Percentiles rank a stretch among this genome's conserved stretches.
Conservation (phyloP, 2,888 invertebrate genomes). For the Leucophenga maculata region DNA sequence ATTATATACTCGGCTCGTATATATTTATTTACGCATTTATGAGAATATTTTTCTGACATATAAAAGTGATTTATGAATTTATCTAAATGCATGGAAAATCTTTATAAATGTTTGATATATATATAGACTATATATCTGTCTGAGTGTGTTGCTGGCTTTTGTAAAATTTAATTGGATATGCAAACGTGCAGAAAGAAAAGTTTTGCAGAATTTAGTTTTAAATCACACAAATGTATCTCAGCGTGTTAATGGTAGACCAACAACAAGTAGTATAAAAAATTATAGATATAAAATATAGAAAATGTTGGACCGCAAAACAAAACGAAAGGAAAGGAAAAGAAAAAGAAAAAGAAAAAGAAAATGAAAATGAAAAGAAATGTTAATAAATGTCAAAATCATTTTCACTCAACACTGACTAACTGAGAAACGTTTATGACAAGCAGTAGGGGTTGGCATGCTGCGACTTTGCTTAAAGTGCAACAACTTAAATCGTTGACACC, state of each 20-base stretch:
- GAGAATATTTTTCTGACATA: conserved; percentile 36
- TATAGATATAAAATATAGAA: no score
- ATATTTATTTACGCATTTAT: conserved; percentile 11
- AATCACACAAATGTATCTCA: no score
- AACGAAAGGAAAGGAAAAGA: no score
- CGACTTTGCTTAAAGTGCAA: background rate
- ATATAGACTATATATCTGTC: background rate
- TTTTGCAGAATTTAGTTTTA: background rate
- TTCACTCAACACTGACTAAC: conserved; percentile 53
- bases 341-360: background rate
- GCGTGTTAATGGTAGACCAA: no score
- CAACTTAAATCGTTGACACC: background rate
- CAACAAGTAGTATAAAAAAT: no score
- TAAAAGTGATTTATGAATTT: conserved; percentile 55
- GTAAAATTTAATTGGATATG: conserved; percentile 15
- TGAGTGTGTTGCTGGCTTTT: background rate
- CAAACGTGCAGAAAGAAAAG: background rate
- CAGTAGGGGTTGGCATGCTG: background rate
- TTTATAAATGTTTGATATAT: conserved; percentile 13
- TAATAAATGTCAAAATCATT: conserved; percentile 60
- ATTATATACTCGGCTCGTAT: conserved; percentile 4
- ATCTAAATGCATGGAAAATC: conserved; percentile 12
- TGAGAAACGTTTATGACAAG: conserved; percentile 49
- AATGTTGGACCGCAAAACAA: no score
- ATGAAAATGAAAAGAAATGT: conserved; percentile 37